These are phyloP conservation scores for Cebidichthys violaceus DNA, from an alignment of 2,113 vertebrate genomes.

Conservation along the genomic window DNA sequence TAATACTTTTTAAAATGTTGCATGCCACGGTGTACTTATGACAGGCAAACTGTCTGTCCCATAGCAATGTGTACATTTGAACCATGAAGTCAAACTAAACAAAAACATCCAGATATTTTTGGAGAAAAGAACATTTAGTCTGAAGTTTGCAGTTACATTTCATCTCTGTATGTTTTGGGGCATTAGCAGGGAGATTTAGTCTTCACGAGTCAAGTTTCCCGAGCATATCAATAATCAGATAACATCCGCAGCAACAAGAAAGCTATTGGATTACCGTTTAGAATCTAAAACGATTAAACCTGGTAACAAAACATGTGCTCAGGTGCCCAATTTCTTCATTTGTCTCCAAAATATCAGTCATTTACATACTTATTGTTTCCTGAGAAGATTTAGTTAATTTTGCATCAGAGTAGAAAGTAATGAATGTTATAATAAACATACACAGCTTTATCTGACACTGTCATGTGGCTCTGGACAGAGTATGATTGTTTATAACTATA, in stretches of 20 bases:
- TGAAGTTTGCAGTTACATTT: background rate
- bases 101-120: background rate
- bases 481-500: background rate
- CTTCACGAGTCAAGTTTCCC: background rate
- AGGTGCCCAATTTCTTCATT: background rate
- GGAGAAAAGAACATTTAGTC: background rate
- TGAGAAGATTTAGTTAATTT: background rate
- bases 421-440: background rate
- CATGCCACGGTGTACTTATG: too few species aligned
- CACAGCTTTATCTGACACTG: background rate
- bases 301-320: too few species aligned
- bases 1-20: background rate
- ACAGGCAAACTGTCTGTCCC: background rate
- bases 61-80: background rate
- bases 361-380: background rate
- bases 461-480: too few species aligned
- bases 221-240: constrained; percentile 35
- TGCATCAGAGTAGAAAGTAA: background rate
- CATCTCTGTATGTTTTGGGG: background rate
- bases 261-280: constrained; percentile 1
- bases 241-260: background rate
- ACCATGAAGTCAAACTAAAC: background rate
- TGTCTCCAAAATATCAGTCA: background rate
- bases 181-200: background rate
- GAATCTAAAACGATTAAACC: constrained; percentile 3